Evolutionary conservation across 2,797 vertebrate genomes (phyloP).

Genomic region (Hafferia zeledoni): DNA sequence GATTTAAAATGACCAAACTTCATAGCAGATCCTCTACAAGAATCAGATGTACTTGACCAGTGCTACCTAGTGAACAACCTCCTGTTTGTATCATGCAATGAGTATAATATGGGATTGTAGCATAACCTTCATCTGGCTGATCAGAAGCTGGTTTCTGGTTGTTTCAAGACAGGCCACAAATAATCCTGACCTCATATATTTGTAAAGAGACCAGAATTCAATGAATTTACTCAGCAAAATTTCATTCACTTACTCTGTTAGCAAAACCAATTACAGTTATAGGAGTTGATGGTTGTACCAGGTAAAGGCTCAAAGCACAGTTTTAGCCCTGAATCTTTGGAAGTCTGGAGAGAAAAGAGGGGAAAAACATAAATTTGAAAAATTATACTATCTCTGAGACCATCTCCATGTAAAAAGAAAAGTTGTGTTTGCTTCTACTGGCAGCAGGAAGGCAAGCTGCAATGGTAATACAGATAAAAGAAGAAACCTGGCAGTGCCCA

Average conservation of each 20-base stretch:
- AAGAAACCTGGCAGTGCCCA: not conserved
- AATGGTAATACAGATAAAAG: not conserved
- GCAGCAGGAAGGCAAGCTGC: not conserved
- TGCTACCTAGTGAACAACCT: not conserved
- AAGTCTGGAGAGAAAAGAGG: not conserved
- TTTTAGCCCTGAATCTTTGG: not conserved
- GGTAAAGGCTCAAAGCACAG: not conserved
- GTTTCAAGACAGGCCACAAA: not conserved
- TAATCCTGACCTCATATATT: not conserved
- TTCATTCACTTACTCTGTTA: not conserved
- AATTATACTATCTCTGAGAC: not conserved
- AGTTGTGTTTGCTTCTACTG: not conserved
- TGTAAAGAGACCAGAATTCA: not conserved
- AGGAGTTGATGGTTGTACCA: not conserved
- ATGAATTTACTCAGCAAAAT: not conserved
- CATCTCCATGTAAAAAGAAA: not conserved
- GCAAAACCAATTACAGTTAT: not conserved
- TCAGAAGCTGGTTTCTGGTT: not conserved
- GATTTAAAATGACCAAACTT: not conserved
- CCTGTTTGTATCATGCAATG: not conserved
- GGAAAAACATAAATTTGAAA: not conserved
- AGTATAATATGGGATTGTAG: not conserved
- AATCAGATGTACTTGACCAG: not conserved
- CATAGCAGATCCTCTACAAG: not conserved
- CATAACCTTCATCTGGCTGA: not conserved